A percentile compares a stretch with the other conserved stretches of the same genome.
Conservation (phyloP, 2,797 vertebrate genomes). For the Garrulus glandarius region DNA sequence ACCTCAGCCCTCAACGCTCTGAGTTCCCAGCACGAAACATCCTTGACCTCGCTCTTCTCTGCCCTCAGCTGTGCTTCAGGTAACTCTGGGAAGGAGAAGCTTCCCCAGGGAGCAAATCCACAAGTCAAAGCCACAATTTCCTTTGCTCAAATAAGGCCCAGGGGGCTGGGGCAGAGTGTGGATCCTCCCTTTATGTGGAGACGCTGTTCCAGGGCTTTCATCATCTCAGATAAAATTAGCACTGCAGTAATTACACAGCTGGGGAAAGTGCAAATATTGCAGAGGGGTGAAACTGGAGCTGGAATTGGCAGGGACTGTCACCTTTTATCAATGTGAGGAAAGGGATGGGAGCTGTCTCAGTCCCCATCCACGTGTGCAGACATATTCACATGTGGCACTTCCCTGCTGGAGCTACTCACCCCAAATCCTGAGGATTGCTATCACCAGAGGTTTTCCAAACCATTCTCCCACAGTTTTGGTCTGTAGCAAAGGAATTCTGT, state of each 20-base stretch:
- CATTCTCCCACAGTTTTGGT: not conserved
- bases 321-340: not conserved
- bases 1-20: not conserved
- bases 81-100: not conserved
- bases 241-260: not conserved
- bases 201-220: not conserved
- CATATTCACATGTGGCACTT: rapidly evolving
- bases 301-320: not conserved
- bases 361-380: not conserved
- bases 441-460: not conserved
- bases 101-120: not conserved
- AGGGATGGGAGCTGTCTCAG: not conserved
- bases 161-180: not conserved
- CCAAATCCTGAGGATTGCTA: not conserved
- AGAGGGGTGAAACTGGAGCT: not conserved
- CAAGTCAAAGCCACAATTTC: not conserved
- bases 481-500: not conserved
- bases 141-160: not conserved
- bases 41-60: not conserved
- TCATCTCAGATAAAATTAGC: constrained; percentile 47
- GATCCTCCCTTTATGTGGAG: not conserved
- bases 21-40: not conserved
- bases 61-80: not conserved
- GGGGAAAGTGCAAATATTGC: not conserved
- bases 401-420: not conserved